phyloP scores from a whole-genome alignment of 2,888 invertebrate species.

The Thelaira solivaga region DNA sequence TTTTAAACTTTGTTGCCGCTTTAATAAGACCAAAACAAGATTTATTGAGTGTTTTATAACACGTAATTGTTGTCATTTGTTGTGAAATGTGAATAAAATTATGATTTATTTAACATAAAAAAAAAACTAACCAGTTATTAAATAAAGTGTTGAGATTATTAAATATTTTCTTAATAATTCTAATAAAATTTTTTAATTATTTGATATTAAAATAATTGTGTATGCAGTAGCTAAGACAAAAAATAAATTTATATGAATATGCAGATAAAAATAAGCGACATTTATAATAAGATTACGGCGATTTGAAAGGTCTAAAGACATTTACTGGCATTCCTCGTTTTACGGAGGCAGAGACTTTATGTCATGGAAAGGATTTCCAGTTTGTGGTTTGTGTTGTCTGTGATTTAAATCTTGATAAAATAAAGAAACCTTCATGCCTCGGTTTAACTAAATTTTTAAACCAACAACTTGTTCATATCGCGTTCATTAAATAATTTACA shows the following conservation, averaged over 20 bases:
- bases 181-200: constrained; percentile 23
- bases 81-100: constrained; percentile 20
- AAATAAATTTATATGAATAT: too few species aligned
- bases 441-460: neutral
- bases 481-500: constrained; percentile 1
- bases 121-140: constrained; percentile 38
- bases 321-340: too few species aligned
- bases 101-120: constrained; percentile 39
- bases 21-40: neutral
- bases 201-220: neutral
- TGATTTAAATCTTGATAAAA: too few species aligned
- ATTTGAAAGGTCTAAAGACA: too few species aligned
- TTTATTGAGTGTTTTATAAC: constrained; percentile 42
- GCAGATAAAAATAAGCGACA: neutral
- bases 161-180: constrained; percentile 14
- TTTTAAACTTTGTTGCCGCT: neutral
- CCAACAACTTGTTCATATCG: too few species aligned
- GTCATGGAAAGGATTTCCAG: constrained; percentile 28
- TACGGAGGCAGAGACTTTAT: neutral
- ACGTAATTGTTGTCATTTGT: constrained; percentile 45
- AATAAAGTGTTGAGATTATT: constrained; percentile 37
- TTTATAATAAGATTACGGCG: neutral
- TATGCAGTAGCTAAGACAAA: too few species aligned
- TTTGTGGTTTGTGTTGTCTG: constrained; percentile 36
- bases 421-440: neutral